phyloP scores from a whole-genome alignment of 1,140 invertebrate genomes.

The Nasonia vitripennis region DNA sequence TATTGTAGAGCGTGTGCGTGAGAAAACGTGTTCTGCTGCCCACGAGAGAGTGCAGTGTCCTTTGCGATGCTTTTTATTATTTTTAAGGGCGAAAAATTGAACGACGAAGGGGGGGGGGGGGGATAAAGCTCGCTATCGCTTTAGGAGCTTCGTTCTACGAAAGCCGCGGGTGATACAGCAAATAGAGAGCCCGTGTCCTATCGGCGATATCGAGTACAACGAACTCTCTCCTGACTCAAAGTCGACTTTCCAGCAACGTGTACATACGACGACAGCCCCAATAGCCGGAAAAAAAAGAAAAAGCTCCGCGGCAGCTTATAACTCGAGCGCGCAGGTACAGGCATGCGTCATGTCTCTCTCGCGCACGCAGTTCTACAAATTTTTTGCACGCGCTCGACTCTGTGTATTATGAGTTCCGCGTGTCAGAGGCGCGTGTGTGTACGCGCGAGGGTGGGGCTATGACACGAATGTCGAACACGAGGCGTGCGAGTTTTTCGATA shows the following conservation, averaged over 20 bases:
- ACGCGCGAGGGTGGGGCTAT: slow-evolving; percentile 4
- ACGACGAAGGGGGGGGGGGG: no score
- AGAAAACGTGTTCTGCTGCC: slow-evolving; percentile 43
- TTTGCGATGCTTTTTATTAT: not conserved
- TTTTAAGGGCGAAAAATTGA: no score
- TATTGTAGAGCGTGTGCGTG: not conserved
- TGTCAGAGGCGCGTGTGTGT: not conserved
- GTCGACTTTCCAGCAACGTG: not conserved
- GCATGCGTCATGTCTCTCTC: not conserved
- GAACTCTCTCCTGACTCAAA: not conserved
- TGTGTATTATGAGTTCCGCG: not conserved
- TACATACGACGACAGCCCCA: not conserved
- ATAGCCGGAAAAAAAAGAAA: not conserved
- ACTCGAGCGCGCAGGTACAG: not conserved
- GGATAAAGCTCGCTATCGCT: no score
- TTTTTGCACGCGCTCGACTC: slow-evolving; percentile 15
- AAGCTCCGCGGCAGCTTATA: not conserved
- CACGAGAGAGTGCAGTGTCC: not conserved
- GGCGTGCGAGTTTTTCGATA: slow-evolving; percentile 5
- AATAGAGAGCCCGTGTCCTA: no score
- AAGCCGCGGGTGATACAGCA: no score
- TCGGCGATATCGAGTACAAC: no score
- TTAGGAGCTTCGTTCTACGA: no score
- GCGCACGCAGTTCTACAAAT: not conserved
- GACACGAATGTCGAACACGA: slow-evolving; percentile 34